Evolutionary conservation across 92 coral and sea anemone species (phyloP).

Genomic region (Meandrina meandrites): DNA sequence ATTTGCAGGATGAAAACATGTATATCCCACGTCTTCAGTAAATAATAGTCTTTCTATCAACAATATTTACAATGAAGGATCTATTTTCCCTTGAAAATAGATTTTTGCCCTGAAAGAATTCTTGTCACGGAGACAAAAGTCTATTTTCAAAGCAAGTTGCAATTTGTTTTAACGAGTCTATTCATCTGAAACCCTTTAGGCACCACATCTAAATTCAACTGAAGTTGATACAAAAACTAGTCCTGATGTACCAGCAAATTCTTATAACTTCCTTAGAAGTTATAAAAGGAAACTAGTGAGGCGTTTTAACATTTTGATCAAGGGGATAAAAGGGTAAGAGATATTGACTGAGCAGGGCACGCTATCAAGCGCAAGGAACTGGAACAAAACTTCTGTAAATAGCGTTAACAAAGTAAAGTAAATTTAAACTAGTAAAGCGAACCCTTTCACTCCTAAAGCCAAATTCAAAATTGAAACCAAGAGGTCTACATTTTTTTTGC

Average conservation of each 20-base stretch:
- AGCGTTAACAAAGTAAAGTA: not conserved
- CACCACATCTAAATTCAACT: not conserved
- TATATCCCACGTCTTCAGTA: not conserved
- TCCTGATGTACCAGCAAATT: not conserved
- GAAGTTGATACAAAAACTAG: not conserved
- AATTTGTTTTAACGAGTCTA: not conserved
- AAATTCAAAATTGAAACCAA: not conserved
- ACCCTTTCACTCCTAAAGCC: not conserved
- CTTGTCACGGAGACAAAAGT: not conserved
- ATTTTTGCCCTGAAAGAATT: not conserved
- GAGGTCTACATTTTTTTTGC: not conserved
- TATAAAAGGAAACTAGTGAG: not conserved
- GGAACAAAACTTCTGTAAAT: not conserved
- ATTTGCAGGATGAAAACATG: not conserved
- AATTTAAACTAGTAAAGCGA: not conserved
- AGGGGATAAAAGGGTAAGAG: not conserved
- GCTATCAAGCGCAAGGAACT: not conserved
- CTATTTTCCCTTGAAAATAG: not conserved
- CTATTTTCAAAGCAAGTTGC: not conserved
- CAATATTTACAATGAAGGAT: not conserved
- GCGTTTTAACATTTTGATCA: not conserved
- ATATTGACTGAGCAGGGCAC: not conserved
- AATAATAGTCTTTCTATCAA: conserved; percentile 3
- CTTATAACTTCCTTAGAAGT: too few species aligned
- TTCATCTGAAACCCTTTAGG: not conserved